Conservation (phyloP, 2,113 vertebrate genomes). For the Entelurus aequoreus region DNA sequence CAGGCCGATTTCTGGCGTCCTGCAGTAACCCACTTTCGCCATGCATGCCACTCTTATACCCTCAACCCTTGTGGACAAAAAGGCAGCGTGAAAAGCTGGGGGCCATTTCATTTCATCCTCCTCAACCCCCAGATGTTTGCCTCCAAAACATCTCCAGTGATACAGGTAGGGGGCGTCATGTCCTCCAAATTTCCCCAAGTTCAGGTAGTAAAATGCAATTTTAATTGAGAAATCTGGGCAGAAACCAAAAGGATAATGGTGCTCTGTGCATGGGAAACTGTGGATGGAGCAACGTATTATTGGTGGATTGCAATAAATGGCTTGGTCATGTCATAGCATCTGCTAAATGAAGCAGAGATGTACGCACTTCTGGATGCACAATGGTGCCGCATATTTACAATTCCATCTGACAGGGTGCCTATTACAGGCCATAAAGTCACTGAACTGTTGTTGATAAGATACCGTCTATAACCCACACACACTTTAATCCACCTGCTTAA, state of each 20-base stretch:
- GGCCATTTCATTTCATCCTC: slow-evolving; percentile 73
- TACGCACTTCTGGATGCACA: slow-evolving; percentile 60
- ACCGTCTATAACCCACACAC: slow-evolving; percentile 35
- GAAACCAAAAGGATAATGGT: slow-evolving; percentile 71
- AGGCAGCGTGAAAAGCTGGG: slow-evolving; percentile 55
- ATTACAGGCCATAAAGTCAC: slow-evolving; percentile 62
- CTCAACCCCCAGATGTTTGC: slow-evolving; percentile 77
- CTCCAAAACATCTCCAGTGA: slow-evolving; percentile 70
- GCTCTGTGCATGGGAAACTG: slow-evolving; percentile 67
- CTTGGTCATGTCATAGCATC: slow-evolving; percentile 56
- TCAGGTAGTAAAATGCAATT: slow-evolving; percentile 77
- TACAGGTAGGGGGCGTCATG: slow-evolving; percentile 74
- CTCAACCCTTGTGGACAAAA: slow-evolving; percentile 64
- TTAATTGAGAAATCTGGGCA: slow-evolving; percentile 75
- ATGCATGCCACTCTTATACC: slow-evolving; percentile 61
- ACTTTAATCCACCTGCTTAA: slow-evolving; percentile 1
- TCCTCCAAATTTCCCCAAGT: slow-evolving; percentile 69
- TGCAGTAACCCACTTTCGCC: slow-evolving; percentile 51
- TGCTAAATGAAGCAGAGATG: slow-evolving; percentile 65
- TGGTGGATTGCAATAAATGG: slow-evolving; percentile 60
- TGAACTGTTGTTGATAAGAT: slow-evolving; percentile 58
- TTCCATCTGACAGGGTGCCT: slow-evolving; percentile 55
- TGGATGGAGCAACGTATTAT: slow-evolving; percentile 56
- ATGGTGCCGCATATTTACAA: slow-evolving; percentile 59
- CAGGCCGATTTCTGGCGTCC: slow-evolving; percentile 53